phyloP scores from a whole-genome alignment of 1,140 invertebrate species.

The Hylaeus anthracinus region DNA sequence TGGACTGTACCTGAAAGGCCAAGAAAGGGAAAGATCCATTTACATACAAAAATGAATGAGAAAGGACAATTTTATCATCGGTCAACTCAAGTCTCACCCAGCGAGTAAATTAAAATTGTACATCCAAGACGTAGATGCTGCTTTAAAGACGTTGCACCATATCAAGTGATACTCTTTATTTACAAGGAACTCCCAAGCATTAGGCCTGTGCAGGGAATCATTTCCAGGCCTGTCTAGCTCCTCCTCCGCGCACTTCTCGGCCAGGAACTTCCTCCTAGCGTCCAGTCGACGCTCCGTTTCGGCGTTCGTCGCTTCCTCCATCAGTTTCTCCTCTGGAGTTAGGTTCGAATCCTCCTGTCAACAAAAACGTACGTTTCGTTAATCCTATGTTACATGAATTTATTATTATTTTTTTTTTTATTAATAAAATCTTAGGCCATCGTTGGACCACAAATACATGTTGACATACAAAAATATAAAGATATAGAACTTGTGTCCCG shows the following conservation, averaged over 20 bases:
- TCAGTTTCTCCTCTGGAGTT: constrained; percentile 73
- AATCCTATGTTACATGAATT: neutral
- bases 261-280: constrained; percentile 79
- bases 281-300: constrained; percentile 80
- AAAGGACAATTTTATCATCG: neutral
- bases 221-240: constrained; percentile 83
- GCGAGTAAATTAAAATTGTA: constrained; percentile 93
- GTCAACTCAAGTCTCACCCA: constrained; percentile 79
- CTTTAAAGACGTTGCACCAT: constrained; percentile 94
- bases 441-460: too few species aligned
- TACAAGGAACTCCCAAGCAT: constrained; percentile 92
- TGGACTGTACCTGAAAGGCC: constrained; percentile 83
- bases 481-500: too few species aligned
- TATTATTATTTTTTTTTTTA: too few species aligned
- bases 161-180: constrained; percentile 89
- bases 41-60: neutral
- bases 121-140: constrained; percentile 94
- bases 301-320: constrained; percentile 72
- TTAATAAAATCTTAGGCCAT: too few species aligned
- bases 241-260: constrained; percentile 80
- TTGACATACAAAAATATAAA: too few species aligned
- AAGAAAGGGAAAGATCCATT: neutral
- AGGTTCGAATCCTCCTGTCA: constrained; percentile 71
- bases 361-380: constrained; percentile 18
- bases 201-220: constrained; percentile 86